phyloP scores from a whole-genome alignment of 2,113 vertebrate species.

The Machaerirhynchus nigripectus region DNA sequence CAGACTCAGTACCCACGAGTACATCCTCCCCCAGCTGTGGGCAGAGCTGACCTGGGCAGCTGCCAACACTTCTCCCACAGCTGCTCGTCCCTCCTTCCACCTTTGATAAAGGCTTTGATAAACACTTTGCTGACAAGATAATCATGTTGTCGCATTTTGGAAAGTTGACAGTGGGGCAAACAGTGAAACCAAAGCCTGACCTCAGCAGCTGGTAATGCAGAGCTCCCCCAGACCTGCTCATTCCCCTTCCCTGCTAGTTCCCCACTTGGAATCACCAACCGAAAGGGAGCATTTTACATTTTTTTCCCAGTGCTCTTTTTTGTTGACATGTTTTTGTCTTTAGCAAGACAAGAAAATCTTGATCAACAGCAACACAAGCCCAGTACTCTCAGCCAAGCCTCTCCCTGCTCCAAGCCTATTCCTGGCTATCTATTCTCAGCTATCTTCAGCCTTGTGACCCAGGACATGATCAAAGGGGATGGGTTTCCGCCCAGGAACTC shows the following conservation, averaged over 20 bases:
- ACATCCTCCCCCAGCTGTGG: neutral
- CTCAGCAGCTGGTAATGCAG: neutral
- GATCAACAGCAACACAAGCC: neutral
- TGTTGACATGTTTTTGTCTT: neutral
- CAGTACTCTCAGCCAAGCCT: neutral
- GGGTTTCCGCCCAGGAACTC: neutral
- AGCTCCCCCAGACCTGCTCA: neutral
- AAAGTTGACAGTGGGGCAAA: neutral
- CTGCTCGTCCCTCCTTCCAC: accelerated
- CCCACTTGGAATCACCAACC: accelerated
- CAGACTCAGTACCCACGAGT: accelerated
- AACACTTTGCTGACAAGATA: neutral
- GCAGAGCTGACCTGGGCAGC: neutral
- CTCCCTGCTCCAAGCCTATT: neutral
- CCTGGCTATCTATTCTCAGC: neutral
- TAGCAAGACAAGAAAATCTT: neutral
- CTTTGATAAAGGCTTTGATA: neutral
- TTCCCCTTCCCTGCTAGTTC: neutral
- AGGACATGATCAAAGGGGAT: neutral
- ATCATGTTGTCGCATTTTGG: neutral
- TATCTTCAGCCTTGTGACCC: neutral
- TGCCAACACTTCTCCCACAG: neutral
- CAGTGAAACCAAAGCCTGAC: neutral
- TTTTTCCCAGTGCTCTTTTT: neutral
- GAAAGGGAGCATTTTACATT: neutral